Conservation (phyloP, 2,888 invertebrate species). For the Melinaea marsaeus region DNA sequence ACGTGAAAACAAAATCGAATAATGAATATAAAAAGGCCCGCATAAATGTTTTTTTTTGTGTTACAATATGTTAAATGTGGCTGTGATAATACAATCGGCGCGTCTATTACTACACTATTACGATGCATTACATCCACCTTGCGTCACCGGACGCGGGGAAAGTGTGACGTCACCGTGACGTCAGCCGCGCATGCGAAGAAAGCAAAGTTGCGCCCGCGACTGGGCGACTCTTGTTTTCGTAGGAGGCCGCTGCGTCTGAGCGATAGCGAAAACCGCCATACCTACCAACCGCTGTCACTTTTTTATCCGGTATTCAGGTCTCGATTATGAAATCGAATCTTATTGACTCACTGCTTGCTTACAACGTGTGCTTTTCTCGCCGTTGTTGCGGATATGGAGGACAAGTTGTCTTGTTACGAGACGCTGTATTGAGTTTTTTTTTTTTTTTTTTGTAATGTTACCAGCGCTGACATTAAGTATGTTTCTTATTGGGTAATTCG, state of each 20-base stretch:
- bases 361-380: slow-evolving; percentile 42
- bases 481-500: too few species aligned
- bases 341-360: slow-evolving; percentile 59
- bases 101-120: slow-evolving; percentile 52
- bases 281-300: slow-evolving; percentile 56
- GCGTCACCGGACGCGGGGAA: slow-evolving; percentile 66
- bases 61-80: slow-evolving; percentile 26
- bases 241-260: slow-evolving; percentile 64
- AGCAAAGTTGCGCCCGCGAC: slow-evolving; percentile 70
- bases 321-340: slow-evolving; percentile 68
- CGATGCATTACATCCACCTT: slow-evolving; percentile 59
- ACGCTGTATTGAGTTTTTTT: neutral
- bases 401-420: slow-evolving; percentile 19
- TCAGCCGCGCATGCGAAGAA: slow-evolving; percentile 63
- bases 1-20: slow-evolving; percentile 20
- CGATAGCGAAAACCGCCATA: slow-evolving; percentile 72
- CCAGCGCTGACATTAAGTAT: too few species aligned
- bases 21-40: slow-evolving; percentile 29
- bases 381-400: slow-evolving; percentile 21
- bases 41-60: slow-evolving; percentile 22
- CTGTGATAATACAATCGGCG: slow-evolving; percentile 34
- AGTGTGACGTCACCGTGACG: slow-evolving; percentile 63
- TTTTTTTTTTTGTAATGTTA: neutral
- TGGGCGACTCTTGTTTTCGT: slow-evolving; percentile 64
- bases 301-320: slow-evolving; percentile 69